These are phyloP conservation scores for Sebastes melanostomus DNA, from an alignment of 2,797 vertebrate species.

Conservation along the genomic window DNA sequence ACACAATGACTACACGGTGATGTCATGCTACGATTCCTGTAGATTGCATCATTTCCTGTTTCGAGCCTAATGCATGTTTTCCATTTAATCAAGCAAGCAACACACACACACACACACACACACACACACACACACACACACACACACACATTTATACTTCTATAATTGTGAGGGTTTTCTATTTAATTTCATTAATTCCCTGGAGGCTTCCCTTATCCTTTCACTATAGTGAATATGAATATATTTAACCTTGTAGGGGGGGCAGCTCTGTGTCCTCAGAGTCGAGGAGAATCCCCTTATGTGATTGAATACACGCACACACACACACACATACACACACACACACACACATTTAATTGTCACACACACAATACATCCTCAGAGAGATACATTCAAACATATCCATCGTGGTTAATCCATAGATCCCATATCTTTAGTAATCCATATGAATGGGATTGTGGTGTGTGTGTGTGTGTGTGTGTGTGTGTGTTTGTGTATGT, in stretches of 20 bases:
- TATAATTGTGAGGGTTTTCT: neutral
- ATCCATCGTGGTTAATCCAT: constrained; percentile 40
- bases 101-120: neutral
- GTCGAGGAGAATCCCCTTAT: neutral
- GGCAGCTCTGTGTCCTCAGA: neutral
- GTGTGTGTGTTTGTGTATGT: neutral
- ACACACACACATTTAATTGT: neutral
- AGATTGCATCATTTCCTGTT: constrained; percentile 68
- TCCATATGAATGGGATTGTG: constrained; percentile 52
- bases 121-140: neutral
- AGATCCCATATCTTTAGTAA: constrained; percentile 40
- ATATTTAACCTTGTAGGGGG: neutral
- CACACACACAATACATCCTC: neutral
- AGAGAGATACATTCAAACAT: neutral
- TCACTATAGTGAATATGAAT: neutral
- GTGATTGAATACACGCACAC: neutral
- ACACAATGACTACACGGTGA: constrained; percentile 59
- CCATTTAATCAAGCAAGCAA: constrained; percentile 55
- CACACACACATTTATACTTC: neutral
- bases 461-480: neutral
- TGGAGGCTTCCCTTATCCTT: neutral
- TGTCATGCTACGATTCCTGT: constrained; percentile 62
- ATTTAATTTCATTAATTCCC: neutral
- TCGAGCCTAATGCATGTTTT: constrained; percentile 36
- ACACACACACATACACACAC: neutral